Evolutionary conservation across 37 sponge, comb jelly and placozoan species (phyloP), one percentile per base, ranked within the genome.

Genomic region (Haliclona indistincta): DNA sequence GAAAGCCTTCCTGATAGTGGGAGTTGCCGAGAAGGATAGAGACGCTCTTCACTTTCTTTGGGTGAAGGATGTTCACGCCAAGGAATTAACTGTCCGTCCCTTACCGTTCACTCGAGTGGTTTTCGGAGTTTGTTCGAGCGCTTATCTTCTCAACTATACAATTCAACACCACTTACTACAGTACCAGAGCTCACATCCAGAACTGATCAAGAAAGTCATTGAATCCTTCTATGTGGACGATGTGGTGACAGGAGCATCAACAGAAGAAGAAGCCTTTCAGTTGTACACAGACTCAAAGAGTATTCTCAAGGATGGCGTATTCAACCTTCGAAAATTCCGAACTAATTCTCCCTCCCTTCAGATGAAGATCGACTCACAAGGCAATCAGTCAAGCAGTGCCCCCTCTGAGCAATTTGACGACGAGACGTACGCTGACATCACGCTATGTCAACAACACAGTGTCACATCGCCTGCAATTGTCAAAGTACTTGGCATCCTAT

Each of bases 1-100:
- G 43, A 74, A 76, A 29, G 77, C 77, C n/a, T 76, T 76, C 38
- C 38, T 64, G 20, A 64, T 76, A 49, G 20, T 76, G 33, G 37
- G 40, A 62, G 54, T 76, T 11, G 66, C 4, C 8, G 38, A 28
- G 5, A 8, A 39, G 2, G 77, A 76, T 64, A 64, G 65, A 29
- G 77, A 63, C 20, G 29, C 41, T 2, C 66, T 76, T 23, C 25
- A 65, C 26, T 63, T 76, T 34, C n/a, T 76, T 34, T 76, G 77
- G 66, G 13, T 63, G 32, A 64, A 76, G 7, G 66, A 76, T 44
- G 34, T 37, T 2, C 22, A n/a, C 2, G 55, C 13, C 30, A 42
- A 35, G 1, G 29, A 4, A 2, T 56, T 56, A 6, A 56, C 64
- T 54, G 49, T 78, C 22, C 36, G 5, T 20, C 25, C 56, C 4